phyloP scores from a whole-genome alignment of 23 tunicate genomes.

The Halocynthia aurantium region DNA sequence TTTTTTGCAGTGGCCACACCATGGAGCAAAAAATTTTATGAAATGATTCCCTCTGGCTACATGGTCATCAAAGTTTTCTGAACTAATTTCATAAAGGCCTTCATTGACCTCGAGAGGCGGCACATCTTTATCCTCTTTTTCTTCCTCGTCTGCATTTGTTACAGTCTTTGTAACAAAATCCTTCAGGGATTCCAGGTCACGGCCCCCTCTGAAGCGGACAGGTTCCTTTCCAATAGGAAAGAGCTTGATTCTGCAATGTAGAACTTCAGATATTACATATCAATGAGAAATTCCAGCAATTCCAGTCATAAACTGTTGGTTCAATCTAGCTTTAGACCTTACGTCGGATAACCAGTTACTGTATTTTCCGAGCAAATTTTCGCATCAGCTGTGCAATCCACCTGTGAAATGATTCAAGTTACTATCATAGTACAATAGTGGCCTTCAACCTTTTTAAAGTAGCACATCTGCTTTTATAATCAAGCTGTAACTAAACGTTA shows the following conservation, averaged over 20 bases:
- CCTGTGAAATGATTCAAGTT: conserved; percentile 27
- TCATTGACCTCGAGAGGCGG: conserved; percentile 17
- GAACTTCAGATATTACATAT: not conserved
- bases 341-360: conserved; percentile 91
- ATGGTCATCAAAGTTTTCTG: conserved; percentile 56
- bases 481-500: not conserved
- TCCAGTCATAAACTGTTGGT: not conserved
- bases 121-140: not conserved
- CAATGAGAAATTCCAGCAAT: not conserved
- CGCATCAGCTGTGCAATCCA: conserved; percentile 74
- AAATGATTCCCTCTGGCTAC: conserved; percentile 49
- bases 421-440: not conserved
- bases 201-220: conserved; percentile 48
- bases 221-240: conserved; percentile 49
- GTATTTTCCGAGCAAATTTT: conserved; percentile 84
- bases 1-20: conserved; percentile 92
- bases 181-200: conserved; percentile 57
- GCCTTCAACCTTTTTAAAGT: not conserved
- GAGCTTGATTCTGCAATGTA: conserved; percentile 51
- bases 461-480: not conserved
- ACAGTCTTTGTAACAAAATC: conserved; percentile 21
- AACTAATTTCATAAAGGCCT: conserved; percentile 73
- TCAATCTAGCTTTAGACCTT: conserved; percentile 17
- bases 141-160: not conserved
- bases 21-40: conserved; percentile 82